Percentiles rank a stretch among this genome's conserved stretches.
phyloP scores from a whole-genome alignment of 2,797 vertebrate species.

The Hoplostethus atlanticus region DNA sequence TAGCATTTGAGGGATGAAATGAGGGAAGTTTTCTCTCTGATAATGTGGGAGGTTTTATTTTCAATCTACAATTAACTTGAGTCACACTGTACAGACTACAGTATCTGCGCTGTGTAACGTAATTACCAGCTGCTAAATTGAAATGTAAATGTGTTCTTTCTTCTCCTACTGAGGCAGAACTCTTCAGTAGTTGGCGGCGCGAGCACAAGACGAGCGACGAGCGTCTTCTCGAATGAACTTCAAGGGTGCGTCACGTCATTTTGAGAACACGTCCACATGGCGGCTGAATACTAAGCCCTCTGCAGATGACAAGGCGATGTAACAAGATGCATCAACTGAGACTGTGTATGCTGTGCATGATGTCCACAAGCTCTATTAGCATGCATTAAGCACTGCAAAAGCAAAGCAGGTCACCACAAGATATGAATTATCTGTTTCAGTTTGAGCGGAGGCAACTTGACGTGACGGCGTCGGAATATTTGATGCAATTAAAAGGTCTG shows the following conservation, averaged over 20 bases:
- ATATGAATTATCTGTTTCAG: slow-evolving; percentile 1
- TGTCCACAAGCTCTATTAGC: slow-evolving; percentile 18
- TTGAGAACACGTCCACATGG: slow-evolving; percentile 1
- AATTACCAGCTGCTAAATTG: slow-evolving; percentile 65
- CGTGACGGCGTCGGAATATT: slow-evolving; percentile 59
- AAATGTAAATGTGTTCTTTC: slow-evolving; percentile 72
- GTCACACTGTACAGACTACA: slow-evolving; percentile 39
- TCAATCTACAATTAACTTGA: slow-evolving; percentile 63
- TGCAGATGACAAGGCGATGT: slow-evolving; percentile 1
- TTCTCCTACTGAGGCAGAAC: slow-evolving; percentile 29
- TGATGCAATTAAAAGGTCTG: slow-evolving; percentile 53
- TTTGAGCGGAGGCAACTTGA: slow-evolving; percentile 18
- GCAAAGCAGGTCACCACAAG: not conserved
- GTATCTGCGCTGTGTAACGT: slow-evolving; percentile 30
- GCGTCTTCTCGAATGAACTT: slow-evolving; percentile 15
- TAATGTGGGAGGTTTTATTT: slow-evolving; percentile 41
- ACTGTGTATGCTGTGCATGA: not conserved
- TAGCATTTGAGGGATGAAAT: slow-evolving; percentile 5
- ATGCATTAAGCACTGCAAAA: slow-evolving; percentile 4
- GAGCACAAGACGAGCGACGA: slow-evolving; percentile 24
- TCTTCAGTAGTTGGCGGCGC: slow-evolving; percentile 41
- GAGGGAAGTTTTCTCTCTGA: slow-evolving; percentile 1
- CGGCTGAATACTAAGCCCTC: slow-evolving; percentile 7
- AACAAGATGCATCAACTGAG: slow-evolving; percentile 17
- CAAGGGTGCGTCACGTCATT: slow-evolving; percentile 33